Percentiles rank a stretch among this genome's conserved stretches.
Conservation (phyloP, 2,797 vertebrate genomes). For the Synaphobranchus kaupii region DNA sequence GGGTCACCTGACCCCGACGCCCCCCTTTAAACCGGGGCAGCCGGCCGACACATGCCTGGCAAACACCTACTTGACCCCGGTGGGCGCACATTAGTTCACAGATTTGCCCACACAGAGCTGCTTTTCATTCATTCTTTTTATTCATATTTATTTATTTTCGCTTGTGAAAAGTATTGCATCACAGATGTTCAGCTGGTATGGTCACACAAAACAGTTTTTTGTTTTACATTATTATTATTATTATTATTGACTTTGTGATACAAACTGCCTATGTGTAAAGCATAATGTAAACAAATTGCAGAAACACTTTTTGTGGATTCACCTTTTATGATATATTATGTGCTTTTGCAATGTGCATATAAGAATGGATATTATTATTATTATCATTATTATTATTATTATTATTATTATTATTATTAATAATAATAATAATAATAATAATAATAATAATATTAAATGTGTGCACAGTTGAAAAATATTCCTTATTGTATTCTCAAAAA, state of each 20-base stretch:
- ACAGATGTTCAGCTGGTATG: not conserved
- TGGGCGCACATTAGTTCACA: conserved; percentile 61
- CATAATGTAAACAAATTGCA: not conserved
- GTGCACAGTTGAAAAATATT: not conserved
- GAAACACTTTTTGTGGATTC: not conserved
- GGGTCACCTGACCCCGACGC: conserved; percentile 62
- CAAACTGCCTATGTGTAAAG: not conserved
- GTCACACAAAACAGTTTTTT: not conserved
- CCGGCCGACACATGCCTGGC: conserved; percentile 69
- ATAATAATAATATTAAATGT: too few relatives aligned
- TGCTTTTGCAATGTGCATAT: not conserved
- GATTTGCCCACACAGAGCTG: conserved; percentile 24
- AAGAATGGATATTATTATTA: not conserved
- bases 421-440: too few relatives aligned
- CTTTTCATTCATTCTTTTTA: not conserved
- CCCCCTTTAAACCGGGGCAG: conserved; percentile 60
- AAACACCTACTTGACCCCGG: conserved; percentile 66
- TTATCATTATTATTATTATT: too few relatives aligned
- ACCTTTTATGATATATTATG: not conserved
- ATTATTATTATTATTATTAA: too few relatives aligned
- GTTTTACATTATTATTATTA: not conserved
- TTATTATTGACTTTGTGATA: not conserved
- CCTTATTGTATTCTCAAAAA: not conserved
- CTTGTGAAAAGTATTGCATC: not conserved
- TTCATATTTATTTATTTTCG: not conserved